Evolutionary conservation across 2,113 vertebrate genomes (phyloP), one percentile per base, ranked within the genome.

Genomic region (Hylia prasina): DNA sequence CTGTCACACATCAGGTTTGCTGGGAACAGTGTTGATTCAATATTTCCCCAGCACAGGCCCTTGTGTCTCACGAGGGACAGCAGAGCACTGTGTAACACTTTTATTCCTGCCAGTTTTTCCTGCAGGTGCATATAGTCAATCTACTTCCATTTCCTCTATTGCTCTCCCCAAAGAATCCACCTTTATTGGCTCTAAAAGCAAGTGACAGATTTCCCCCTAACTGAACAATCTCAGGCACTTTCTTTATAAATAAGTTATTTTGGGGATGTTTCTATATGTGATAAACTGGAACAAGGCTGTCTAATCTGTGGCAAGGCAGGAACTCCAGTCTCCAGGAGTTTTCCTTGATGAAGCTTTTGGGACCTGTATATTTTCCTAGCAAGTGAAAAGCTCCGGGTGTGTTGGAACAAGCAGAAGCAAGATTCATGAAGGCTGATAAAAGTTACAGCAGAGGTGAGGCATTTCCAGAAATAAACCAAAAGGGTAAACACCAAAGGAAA

Each of bases 91-190:
- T 56, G 80, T 39, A 87, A 33, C 53, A 72, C 81, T 91, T 89
- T 73, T 57, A 91, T 84, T 87, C 72, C 87, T 95, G 95, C 61
- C 93, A 91, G 73, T 66, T 96, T 95, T 78, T 82, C 91, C 83
- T 75, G 80, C 80, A 96, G 91, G 76, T 94, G 91, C 60, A 71
- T 54, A 73, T 33, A 84, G 72, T 91, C 93, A 91, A 78, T 88
- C 88, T 57, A 33, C 93, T 92, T 61, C 82, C 60, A 91, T 76
- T 94, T 89, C 78, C 92, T 82, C 92, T 69, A 0, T 9, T 61
- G 84, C 83, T 68, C 25, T 95, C 93, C 93, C 95, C 17, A 45
- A 66, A 92, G 94, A 48, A 87, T 48, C 79, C 31, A 51, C 65
- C 64, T 87, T 93, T 89, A 94, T 45, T 92, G 65, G 69, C 85